Evolutionary conservation across 2,888 invertebrate genomes (phyloP).

Genomic region (Eucera pruinosa): DNA sequence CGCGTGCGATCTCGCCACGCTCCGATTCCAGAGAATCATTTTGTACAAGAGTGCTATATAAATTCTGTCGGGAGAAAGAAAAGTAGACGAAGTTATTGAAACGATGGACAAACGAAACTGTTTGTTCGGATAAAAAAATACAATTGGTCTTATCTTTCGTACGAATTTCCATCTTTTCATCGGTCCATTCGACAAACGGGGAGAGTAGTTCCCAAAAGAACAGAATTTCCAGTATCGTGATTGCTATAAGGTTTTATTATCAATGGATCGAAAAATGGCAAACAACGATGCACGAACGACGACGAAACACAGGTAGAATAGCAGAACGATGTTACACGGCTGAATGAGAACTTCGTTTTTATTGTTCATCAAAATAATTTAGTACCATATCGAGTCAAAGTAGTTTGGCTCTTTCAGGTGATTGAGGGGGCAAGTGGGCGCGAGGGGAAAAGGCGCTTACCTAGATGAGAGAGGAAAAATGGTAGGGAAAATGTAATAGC

Average conservation of each 20-base stretch:
- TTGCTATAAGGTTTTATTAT: conserved; percentile 48
- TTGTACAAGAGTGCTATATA: conserved; percentile 45
- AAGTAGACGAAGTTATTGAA: conserved; percentile 3
- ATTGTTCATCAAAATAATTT: conserved; percentile 79
- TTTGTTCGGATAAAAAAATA: conserved; percentile 14
- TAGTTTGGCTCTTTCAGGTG: neutral
- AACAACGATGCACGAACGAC: conserved; percentile 47
- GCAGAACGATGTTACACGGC: conserved; percentile 60
- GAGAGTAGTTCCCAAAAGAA: conserved; percentile 28
- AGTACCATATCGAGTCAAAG: conserved; percentile 73
- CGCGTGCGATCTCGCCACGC: conserved; percentile 36
- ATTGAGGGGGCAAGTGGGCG: neutral
- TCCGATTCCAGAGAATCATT: conserved; percentile 39
- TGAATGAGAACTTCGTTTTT: conserved; percentile 78
- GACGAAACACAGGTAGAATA: conserved; percentile 60
- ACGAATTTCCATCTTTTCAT: conserved; percentile 12
- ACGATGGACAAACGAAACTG: conserved; percentile 13
- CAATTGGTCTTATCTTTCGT: conserved; percentile 12
- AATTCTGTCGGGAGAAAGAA: conserved; percentile 22
- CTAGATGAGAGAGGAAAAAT: conserved; percentile 20
- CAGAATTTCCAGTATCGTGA: conserved; percentile 33
- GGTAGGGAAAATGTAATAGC: conserved; percentile 8
- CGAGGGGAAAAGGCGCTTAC: neutral
- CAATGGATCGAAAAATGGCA: conserved; percentile 50
- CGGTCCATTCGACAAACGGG: neutral